Evolutionary conservation across 30 jellyfish, hydroid and myxozoan species (phyloP).

Genomic region (Cassiopea xamachana): DNA sequence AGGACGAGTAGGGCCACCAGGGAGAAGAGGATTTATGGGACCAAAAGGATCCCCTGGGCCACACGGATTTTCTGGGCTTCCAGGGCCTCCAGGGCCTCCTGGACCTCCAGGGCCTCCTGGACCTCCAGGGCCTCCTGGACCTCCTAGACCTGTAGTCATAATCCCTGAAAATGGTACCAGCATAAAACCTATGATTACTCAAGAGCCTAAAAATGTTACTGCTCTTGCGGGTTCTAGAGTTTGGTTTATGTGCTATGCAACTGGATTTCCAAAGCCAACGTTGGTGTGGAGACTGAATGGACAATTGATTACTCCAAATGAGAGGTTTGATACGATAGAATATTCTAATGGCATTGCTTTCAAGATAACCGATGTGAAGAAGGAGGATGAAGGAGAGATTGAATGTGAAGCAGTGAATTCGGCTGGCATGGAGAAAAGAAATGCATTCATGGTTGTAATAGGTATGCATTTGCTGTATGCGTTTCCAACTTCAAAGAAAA

Average conservation of each 20-base stretch:
- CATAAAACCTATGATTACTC: background rate
- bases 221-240: background rate
- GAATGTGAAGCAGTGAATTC: background rate
- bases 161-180: background rate
- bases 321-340: background rate
- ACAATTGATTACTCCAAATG: background rate
- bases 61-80: background rate
- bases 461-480: background rate
- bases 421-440: background rate
- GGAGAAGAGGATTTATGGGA: background rate
- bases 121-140: conserved; percentile 1
- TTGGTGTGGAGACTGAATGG: conserved; percentile 1
- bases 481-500: background rate
- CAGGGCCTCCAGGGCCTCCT: background rate
- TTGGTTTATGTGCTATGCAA: background rate
- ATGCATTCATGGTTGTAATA: background rate
- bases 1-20: background rate
- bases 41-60: background rate
- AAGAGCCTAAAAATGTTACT: background rate
- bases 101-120: conserved; percentile 1
- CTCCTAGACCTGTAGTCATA: background rate
- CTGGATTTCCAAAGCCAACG: background rate
- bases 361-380: background rate
- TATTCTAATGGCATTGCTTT: background rate
- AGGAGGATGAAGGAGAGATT: background rate